Conservation (phyloP, 2,888 invertebrate species). For the Bombylius discolor region DNA sequence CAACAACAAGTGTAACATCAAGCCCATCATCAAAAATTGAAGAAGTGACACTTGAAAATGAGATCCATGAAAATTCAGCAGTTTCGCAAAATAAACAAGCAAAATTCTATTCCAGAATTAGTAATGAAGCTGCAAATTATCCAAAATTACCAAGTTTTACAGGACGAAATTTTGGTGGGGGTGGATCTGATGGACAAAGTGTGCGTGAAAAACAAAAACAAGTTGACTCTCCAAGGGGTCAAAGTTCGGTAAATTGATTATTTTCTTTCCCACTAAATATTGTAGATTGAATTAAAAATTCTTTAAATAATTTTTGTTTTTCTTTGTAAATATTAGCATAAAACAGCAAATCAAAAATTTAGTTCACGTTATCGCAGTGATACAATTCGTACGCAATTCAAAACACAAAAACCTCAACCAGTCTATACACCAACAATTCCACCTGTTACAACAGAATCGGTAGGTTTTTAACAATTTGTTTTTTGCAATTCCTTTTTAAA, state of each 20-base stretch:
- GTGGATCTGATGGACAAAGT: background rate
- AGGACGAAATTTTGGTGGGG: background rate
- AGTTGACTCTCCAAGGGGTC: background rate
- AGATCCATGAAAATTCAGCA: conserved; percentile 11
- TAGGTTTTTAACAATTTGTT: conserved; percentile 14
- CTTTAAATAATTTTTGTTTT: background rate
- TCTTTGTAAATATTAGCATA: background rate
- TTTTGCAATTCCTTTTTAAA: conserved; percentile 2
- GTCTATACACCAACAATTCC: conserved; percentile 21
- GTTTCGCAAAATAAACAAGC: conserved; percentile 9
- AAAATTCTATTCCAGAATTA: conserved; percentile 11
- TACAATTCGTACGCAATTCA: conserved; percentile 11
- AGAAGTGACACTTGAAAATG: conserved; percentile 12
- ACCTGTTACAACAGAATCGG: conserved; percentile 19
- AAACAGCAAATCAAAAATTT: conserved; percentile 11
- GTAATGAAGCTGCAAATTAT: conserved; percentile 5
- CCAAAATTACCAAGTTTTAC: conserved; percentile 1
- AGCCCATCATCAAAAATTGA: conserved; percentile 5
- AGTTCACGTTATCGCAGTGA: conserved; percentile 20
- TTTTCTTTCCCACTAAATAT: no score
- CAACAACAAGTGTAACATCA: background rate
- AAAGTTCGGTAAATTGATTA: conserved; percentile 1
- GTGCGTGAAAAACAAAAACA: background rate
- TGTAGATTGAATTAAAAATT: background rate
- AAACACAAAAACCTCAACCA: conserved; percentile 13